These are phyloP conservation scores for Mallotus villosus DNA, from an alignment of 2,797 vertebrate species.

Conservation along the genomic window DNA sequence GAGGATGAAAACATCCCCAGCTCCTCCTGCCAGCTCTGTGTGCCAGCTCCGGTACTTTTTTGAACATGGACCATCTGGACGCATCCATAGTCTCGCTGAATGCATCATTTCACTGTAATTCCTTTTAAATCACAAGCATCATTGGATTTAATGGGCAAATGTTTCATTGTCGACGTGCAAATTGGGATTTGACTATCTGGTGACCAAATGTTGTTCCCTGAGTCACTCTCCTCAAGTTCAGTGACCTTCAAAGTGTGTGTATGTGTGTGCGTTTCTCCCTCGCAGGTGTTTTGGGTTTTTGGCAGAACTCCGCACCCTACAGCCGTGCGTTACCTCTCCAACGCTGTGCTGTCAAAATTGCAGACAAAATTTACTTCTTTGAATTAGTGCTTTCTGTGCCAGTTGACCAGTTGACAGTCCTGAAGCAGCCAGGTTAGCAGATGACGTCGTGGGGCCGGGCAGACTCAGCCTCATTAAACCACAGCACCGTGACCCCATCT, in stretches of 20 bases:
- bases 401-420: slow-evolving; percentile 15
- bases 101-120: slow-evolving; percentile 77
- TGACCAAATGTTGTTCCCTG: slow-evolving; percentile 69
- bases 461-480: slow-evolving; percentile 39
- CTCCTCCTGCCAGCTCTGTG: slow-evolving; percentile 46
- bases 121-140: slow-evolving; percentile 77
- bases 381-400: background rate
- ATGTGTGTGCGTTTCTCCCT: slow-evolving; percentile 41
- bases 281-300: slow-evolving; percentile 63
- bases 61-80: slow-evolving; percentile 77
- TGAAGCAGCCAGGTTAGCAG: too few species aligned
- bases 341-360: slow-evolving; percentile 29
- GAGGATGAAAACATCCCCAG: slow-evolving; percentile 49
- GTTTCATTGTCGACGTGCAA: slow-evolving; percentile 68
- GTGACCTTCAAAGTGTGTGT: slow-evolving; percentile 74
- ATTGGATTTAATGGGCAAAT: slow-evolving; percentile 77
- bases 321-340: slow-evolving; percentile 40
- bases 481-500: slow-evolving; percentile 42
- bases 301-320: slow-evolving; percentile 50
- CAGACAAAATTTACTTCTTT: background rate
- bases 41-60: slow-evolving; percentile 51
- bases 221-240: slow-evolving; percentile 71
- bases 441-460: background rate
- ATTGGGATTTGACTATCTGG: slow-evolving; percentile 69
- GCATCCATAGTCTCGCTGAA: slow-evolving; percentile 63